Percentiles rank a stretch among this genome's conserved stretches.
Evolutionary conservation across 2,113 vertebrate species (phyloP).

Genomic region (Etheostoma spectabile): DNA sequence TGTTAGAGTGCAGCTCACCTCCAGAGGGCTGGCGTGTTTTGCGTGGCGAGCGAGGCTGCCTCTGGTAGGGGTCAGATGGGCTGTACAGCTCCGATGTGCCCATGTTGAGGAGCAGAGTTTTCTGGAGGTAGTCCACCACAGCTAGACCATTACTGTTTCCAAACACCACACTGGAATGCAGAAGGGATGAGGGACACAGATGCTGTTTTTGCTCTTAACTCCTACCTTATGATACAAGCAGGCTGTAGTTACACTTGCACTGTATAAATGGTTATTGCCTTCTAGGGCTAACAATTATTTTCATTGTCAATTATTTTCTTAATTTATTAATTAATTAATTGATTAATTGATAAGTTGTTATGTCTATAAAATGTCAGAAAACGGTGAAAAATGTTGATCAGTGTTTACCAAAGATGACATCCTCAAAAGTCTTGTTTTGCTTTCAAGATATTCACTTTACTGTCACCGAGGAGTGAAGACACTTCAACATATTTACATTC

Average conservation of each 20-base stretch:
- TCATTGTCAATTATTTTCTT: too few relatives aligned
- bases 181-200: background rate
- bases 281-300: too few relatives aligned
- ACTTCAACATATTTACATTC: too few relatives aligned
- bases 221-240: background rate
- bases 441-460: too few relatives aligned
- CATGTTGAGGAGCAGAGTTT: slow-evolving; percentile 93
- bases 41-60: slow-evolving; percentile 93
- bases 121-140: slow-evolving; percentile 98
- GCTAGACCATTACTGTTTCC: slow-evolving; percentile 96
- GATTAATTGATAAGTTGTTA: too few relatives aligned
- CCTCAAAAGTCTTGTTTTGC: too few relatives aligned
- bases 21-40: slow-evolving; percentile 93
- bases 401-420: too few relatives aligned
- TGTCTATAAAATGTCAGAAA: too few relatives aligned
- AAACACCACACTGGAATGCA: slow-evolving; percentile 91
- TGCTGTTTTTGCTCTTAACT: background rate
- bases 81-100: slow-evolving; percentile 92
- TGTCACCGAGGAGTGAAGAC: too few relatives aligned
- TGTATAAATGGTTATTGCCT: background rate
- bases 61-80: slow-evolving; percentile 92
- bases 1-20: slow-evolving; percentile 83
- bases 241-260: slow-evolving; percentile 16
- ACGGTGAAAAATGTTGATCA: too few relatives aligned
- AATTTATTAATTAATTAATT: too few relatives aligned